phyloP scores from a whole-genome alignment of 2,113 vertebrate species.

The Dermatemys mawii region DNA sequence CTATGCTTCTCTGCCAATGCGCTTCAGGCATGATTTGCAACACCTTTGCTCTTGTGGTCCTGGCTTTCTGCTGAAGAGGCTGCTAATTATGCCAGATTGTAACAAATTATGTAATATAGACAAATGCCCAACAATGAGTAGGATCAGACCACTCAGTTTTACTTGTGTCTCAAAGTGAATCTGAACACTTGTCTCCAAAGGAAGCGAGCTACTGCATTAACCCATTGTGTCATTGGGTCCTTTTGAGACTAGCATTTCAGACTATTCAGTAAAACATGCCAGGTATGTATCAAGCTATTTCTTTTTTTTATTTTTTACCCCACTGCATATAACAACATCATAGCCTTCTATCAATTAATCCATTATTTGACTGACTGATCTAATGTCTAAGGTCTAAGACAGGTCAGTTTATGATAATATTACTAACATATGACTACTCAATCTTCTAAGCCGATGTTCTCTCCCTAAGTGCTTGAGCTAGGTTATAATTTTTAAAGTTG shows the following conservation, averaged over 20 bases:
- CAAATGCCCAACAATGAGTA: not conserved
- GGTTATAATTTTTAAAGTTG: conserved; percentile 36
- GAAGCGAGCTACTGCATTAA: not conserved
- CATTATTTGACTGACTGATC: not conserved
- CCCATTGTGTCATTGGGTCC: not conserved
- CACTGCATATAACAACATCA: not conserved
- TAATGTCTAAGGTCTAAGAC: not conserved
- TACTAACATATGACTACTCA: not conserved
- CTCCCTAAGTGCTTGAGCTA: conserved; percentile 15
- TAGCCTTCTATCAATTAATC: not conserved
- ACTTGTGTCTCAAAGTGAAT: not conserved
- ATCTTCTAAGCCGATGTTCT: not conserved
- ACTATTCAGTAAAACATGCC: not conserved
- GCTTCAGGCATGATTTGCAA: not conserved
- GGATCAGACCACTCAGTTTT: not conserved
- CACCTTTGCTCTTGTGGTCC: not conserved
- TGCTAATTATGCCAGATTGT: not conserved
- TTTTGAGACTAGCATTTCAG: not conserved
- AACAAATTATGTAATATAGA: not conserved
- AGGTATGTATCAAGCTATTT: not conserved
- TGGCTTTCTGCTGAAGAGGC: not conserved
- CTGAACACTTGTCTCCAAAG: not conserved
- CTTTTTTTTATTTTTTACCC: not conserved
- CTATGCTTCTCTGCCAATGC: not conserved
- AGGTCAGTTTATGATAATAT: not conserved